Base-by-base conservation (phyloP, 2,797 vertebrate genomes). In the Parauchenoglanis punctatus region DNA sequence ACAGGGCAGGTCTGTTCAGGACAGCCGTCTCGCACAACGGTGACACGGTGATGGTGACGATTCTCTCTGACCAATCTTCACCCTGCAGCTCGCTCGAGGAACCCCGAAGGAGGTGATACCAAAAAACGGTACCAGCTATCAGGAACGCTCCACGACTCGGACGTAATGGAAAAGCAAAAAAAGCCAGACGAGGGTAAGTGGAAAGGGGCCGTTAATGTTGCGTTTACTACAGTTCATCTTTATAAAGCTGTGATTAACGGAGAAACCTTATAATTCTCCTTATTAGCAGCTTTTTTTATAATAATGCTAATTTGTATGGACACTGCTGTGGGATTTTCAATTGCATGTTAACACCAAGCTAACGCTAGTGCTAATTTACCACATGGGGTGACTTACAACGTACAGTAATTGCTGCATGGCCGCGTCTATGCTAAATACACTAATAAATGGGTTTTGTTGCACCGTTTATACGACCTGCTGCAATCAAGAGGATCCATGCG, bases 401-500 rank as follows among this genome's bases (percentile, higher is more conserved):
- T 6, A 25, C 25, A 40, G 11, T 25, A 59, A 59, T 81, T 59
- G 77, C 56, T 40, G 31, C 4, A 59, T 31, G 20, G 10, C 18
- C 18, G 61, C 20, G 31, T 11, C 56, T 23, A 11, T 23, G 77
- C 18, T 81, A 81, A 81, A 44, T 40, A 81, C 77, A 25, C 31
- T 40, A 81, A 81, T 81, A 81, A 40, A 81, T 25, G 54, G n/a
- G 28, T 35, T 80, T 18, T 58, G 18, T 61, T 40, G 56, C 61
- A 81, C 23, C 10, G 44, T 81, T 81, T 81, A 12, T 44, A 61
- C 6, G 3, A 59, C 54, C 18, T 23, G 17, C 35, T 44, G 76
- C 35, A 56, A 23, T 44, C 18, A 40, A 23, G 31, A 44, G 78
- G 20, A 59, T 44, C 56, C 56, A 40, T 25, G 35, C 7, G 11